These are phyloP conservation scores for Mamestra brassicae DNA, from an alignment of 2,888 invertebrate genomes.

Conservation along the genomic window DNA sequence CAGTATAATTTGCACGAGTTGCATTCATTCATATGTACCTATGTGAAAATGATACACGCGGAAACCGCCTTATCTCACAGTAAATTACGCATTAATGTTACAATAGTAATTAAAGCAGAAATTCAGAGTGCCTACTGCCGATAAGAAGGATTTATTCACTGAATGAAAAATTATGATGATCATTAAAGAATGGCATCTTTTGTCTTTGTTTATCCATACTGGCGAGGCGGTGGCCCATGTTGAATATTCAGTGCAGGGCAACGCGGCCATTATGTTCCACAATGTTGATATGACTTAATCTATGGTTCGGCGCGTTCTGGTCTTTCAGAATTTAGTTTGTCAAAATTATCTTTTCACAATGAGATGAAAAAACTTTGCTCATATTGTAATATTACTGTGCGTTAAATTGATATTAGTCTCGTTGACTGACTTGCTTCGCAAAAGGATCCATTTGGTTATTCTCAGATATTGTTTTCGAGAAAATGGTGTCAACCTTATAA, in stretches of 20 bases:
- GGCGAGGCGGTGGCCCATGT: neutral
- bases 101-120: conserved; percentile 1
- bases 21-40: conserved; percentile 6
- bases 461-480: conserved; percentile 16
- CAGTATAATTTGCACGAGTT: conserved; percentile 5
- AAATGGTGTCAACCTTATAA: conserved; percentile 31
- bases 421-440: neutral
- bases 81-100: conserved; percentile 18
- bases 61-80: conserved; percentile 5
- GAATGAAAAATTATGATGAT: neutral
- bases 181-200: conserved; percentile 13
- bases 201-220: conserved; percentile 34
- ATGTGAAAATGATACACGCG: conserved; percentile 14
- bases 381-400: neutral
- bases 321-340: conserved; percentile 1
- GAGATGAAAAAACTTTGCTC: neutral
- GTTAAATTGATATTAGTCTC: conserved; percentile 5
- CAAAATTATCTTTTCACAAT: neutral
- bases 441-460: conserved; percentile 10
- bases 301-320: conserved; percentile 4
- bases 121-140: neutral
- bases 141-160: conserved; percentile 20
- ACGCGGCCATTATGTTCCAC: conserved; percentile 1
- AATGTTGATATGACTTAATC: conserved; percentile 12
- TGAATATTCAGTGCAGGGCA: conserved; percentile 40